These are phyloP conservation scores for Diadema setosum DNA, from an alignment of 35 echinoderm and acorn worm genomes.

Conservation along the genomic window DNA sequence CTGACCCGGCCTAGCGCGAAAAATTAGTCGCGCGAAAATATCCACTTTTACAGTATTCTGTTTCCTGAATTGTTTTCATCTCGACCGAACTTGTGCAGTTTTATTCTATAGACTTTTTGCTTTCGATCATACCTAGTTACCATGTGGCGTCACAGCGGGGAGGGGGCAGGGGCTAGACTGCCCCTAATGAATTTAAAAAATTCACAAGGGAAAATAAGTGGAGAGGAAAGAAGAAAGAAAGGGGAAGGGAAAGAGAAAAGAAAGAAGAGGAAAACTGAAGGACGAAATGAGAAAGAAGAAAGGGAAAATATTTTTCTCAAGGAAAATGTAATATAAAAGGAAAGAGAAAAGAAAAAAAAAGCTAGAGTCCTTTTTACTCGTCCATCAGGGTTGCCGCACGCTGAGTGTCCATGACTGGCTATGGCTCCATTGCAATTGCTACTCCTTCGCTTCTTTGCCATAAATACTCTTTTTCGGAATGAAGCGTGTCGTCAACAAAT, in stretches of 20 bases:
- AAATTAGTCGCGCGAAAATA: no score
- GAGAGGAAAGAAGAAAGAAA: neutral
- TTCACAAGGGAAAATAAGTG: neutral
- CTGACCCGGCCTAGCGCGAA: no score
- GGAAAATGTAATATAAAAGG: neutral
- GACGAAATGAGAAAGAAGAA: neutral
- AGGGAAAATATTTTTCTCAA: neutral
- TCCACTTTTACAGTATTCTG: no score
- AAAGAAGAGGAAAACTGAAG: neutral
- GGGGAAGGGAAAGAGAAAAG: neutral
- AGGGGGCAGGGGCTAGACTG: neutral
- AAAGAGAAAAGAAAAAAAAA: no score
- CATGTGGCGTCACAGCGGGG: neutral
- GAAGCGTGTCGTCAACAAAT: neutral
- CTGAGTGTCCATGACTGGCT: neutral
- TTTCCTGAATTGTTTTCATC: neutral
- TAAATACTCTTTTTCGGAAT: neutral
- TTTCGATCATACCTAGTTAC: neutral
- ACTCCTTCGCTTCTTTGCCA: neutral
- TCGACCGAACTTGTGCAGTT: neutral
- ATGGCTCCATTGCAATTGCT: neutral
- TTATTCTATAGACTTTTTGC: neutral
- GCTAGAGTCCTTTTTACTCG: neutral
- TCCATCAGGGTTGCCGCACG: neutral
- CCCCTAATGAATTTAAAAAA: neutral